phyloP scores from a whole-genome alignment of 2,888 invertebrate species.

The Lucinisca nassula region DNA sequence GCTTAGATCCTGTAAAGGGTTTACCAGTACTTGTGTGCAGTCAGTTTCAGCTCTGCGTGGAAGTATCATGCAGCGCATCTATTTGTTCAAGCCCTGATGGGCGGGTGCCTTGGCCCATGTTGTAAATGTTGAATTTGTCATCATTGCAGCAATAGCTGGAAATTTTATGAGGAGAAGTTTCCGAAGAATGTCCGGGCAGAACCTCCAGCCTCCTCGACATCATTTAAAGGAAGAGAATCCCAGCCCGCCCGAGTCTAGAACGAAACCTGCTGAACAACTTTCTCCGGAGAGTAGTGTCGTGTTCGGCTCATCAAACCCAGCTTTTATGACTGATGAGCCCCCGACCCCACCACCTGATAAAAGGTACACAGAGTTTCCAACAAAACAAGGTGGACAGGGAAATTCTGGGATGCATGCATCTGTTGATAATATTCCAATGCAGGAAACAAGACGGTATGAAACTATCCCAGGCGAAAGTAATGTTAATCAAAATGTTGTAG shows the following conservation, averaged over 20 bases:
- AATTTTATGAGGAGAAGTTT: conserved; percentile 74
- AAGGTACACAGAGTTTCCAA: conserved; percentile 68
- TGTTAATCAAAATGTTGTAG: neutral
- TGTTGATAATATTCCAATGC: conserved; percentile 56
- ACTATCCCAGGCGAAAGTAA: neutral
- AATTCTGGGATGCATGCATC: conserved; percentile 32
- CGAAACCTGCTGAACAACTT: conserved; percentile 54
- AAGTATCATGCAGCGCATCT: no score
- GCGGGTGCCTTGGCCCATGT: no score
- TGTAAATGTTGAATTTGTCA: no score
- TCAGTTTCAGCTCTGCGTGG: no score
- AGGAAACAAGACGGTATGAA: conserved; percentile 48
- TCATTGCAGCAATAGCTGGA: conserved; percentile 65
- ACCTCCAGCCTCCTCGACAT: conserved; percentile 50
- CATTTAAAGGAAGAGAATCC: conserved; percentile 66
- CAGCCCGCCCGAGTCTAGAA: conserved; percentile 41
- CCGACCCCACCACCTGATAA: conserved; percentile 60
- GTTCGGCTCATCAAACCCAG: conserved; percentile 64
- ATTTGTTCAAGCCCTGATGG: no score
- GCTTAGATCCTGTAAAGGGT: no score
- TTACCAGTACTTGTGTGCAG: no score
- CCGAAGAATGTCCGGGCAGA: conserved; percentile 69
- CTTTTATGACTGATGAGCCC: conserved; percentile 50
- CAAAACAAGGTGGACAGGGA: conserved; percentile 28
- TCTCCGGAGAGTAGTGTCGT: conserved; percentile 68